Evolutionary conservation across 2,888 invertebrate genomes (phyloP), one percentile per base, ranked within the genome.

Genomic region (Drosophila multiciliata): DNA sequence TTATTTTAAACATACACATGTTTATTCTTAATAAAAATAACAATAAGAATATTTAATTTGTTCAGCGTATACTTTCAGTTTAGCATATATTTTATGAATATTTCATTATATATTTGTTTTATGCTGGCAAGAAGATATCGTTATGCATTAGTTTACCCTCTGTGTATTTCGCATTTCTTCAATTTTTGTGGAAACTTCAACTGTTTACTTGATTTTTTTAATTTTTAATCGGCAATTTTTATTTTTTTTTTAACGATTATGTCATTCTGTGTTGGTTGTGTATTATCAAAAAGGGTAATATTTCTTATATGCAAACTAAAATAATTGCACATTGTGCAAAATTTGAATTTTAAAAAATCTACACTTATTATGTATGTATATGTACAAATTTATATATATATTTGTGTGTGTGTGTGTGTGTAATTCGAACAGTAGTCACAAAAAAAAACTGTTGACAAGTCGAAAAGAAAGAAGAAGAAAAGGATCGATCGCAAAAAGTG

Each of bases 321-420:
- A 45, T 23, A 45, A 45, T 45, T 45, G 23, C 8, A 15, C 23
- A 55, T 36, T 33, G 49, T 45, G 12, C 50, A 26, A 54, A 63
- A 42, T 54, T 58, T 26, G 40, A 45, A 57, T 78, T 78, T 73
- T 26, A 23, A 65, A 48, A 42, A 26, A 33, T 32, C 62, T 45
- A 60, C 62, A 74, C 55, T 48, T 61, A 23, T 35, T 35, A 42
- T 67, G 29, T 36, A 36, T n/a, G 29, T 6, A n/a, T 53, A 36
- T 23, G 23, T 9, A 42, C 55, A 6, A 29, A 29, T 29, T 35
- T 62, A 3, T 23, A 23, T 23, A 23, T 23, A 23, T 23, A 23
- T 23, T 1, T 26, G 12, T n/a, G 40, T 63, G 12, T n/a, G 40
- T 63, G 9, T 52, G 11, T 63, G 63, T 61, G 11, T 50, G 23